Base-by-base conservation (phyloP, 1,140 invertebrate species). In the Drosophila ambigua region DNA sequence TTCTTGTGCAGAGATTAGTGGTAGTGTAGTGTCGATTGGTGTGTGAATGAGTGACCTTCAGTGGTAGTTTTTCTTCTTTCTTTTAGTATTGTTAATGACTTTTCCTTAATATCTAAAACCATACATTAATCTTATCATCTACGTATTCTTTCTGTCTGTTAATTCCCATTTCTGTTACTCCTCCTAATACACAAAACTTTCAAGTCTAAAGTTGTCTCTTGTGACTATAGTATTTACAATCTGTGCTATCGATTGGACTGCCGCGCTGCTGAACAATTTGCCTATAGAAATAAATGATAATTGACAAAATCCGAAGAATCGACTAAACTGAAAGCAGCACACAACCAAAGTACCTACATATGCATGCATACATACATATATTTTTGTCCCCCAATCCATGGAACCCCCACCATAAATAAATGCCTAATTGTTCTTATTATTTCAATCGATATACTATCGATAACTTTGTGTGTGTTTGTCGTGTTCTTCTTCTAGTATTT, bases 271-370 rank as follows among this genome's bases (percentile, higher is more conserved):
- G 59, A 54, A 69, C 59, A 62, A 74, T 48, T 81, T 68, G 73
- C 54, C 79, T 59, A 39, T 39, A 41, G 16, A 58, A 68, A 87
- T 39, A 39, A 87, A 73, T 84, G 78, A 87, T 85, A 85, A 85
- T 85, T 85, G 81, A 85, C 81, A 79, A 85, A 87, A 78, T 82
- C 82, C 28, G 74, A 80, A 81, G 66, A 82, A 72, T 55, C 61
- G 77, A 39, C 35, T 65, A 76, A 81, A 65, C 63, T 80, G 58
- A 64, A 64, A 72, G 68, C 74, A 85, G 81, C 69, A 78, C 69
- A 87, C 81, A 85, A 85, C 81, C 81, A 75, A 85, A 74, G 82
- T 80, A 80, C 79, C 60, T 50, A 72, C 26, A 46, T 28, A 28
- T 28, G 6, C 3, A 6, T 6, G 5, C 26, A 6, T 26, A 26